These are phyloP conservation scores for Gonioctena quinquepunctata DNA, from an alignment of 1,140 invertebrate genomes.

Conservation along the genomic window DNA sequence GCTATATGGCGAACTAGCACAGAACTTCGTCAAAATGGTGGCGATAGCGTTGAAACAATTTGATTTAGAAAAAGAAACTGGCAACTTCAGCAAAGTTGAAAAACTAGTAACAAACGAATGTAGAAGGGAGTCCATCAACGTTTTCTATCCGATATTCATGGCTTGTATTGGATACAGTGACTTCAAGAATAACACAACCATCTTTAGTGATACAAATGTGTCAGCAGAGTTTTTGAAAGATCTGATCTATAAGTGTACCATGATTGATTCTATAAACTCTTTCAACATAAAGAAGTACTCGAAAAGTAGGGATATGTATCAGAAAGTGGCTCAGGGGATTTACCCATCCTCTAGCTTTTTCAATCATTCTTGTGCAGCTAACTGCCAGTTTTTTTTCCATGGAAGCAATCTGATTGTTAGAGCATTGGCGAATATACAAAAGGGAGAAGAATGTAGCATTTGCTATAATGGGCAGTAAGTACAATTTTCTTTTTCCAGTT, in stretches of 20 bases:
- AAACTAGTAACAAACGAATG: not conserved
- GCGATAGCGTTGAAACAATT: not conserved
- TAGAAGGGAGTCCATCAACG: not conserved
- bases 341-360: not conserved
- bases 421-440: not conserved
- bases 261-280: not conserved
- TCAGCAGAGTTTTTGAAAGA: not conserved
- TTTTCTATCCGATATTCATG: not conserved
- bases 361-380: not conserved
- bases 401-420: not conserved
- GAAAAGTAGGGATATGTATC: not conserved
- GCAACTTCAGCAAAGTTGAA: not conserved
- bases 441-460: not conserved
- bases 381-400: not conserved
- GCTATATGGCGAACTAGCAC: not conserved
- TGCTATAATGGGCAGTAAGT: not conserved
- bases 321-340: not conserved
- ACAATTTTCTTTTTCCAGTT: too few relatives aligned
- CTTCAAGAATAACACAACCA: not conserved
- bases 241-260: not conserved
- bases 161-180: not conserved
- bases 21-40: not conserved
- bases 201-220: not conserved
- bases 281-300: not conserved
- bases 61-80: not conserved